A percentile compares a stretch with the other conserved stretches of the same genome.
Evolutionary conservation across 2,888 invertebrate species (phyloP).

Genomic region (Drosophila mulleri): DNA sequence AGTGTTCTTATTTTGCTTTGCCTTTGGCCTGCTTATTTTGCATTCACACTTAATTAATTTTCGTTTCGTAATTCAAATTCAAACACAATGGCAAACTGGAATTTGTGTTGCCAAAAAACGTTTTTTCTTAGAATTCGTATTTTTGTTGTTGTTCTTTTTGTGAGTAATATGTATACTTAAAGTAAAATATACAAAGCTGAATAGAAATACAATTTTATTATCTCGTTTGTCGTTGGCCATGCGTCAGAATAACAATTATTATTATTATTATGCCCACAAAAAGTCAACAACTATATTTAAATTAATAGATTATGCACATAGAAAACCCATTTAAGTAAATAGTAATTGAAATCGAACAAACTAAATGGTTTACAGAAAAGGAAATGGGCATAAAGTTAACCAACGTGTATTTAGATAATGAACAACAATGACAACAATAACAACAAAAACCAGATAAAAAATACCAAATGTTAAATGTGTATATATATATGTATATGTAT

Average conservation of each 20-base stretch:
- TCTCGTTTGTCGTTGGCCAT: constrained; percentile 45
- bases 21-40: constrained; percentile 56
- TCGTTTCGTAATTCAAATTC: constrained; percentile 54
- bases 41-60: constrained; percentile 69
- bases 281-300: constrained; percentile 44
- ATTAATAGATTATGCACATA: constrained; percentile 17
- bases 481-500: neutral
- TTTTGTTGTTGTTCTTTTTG: constrained; percentile 16
- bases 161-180: constrained; percentile 25
- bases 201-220: constrained; percentile 70
- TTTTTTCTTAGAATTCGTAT: constrained; percentile 27
- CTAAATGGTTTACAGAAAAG: constrained; percentile 36
- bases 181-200: constrained; percentile 41
- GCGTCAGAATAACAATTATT: constrained; percentile 51
- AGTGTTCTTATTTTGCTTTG: constrained; percentile 18
- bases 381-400: constrained; percentile 58
- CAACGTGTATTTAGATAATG: constrained; percentile 75
- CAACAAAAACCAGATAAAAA: constrained; percentile 56
- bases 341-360: constrained; percentile 58
- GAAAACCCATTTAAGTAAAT: constrained; percentile 41
- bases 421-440: constrained; percentile 53
- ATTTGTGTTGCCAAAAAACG: constrained; percentile 35
- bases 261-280: constrained; percentile 10
- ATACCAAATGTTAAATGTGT: constrained; percentile 4
- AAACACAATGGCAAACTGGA: constrained; percentile 41